phyloP scores from a whole-genome alignment of 92 coral and sea anemone genomes.

The Heteractis magnifica region DNA sequence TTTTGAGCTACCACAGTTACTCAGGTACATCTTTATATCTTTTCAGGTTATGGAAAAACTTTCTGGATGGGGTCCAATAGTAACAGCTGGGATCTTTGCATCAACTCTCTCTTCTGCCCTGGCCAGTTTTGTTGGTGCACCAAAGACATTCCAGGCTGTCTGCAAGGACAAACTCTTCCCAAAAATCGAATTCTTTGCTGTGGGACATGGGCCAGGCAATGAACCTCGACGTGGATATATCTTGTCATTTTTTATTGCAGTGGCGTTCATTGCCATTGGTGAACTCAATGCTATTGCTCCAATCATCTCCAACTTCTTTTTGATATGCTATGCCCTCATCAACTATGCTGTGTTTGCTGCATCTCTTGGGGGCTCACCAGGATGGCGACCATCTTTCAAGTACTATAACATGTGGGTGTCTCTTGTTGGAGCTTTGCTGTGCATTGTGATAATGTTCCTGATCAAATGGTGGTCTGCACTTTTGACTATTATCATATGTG shows the following conservation, averaged over 20 bases:
- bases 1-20: background rate
- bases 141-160: constrained; percentile 96
- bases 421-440: constrained; percentile 82
- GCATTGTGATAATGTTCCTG: constrained; percentile 95
- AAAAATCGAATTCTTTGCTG: constrained; percentile 66
- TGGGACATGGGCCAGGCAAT: constrained; percentile 83
- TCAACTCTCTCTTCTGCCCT: constrained; percentile 99
- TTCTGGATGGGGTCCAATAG: constrained; percentile 96
- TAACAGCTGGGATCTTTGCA: constrained; percentile 92
- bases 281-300: constrained; percentile 92
- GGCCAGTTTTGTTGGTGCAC: constrained; percentile 98
- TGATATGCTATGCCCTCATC: constrained; percentile 91
- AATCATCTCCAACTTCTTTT: constrained; percentile 87
- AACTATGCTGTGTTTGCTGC: constrained; percentile 95
- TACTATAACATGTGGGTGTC: constrained; percentile 92
- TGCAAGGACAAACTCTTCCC: constrained; percentile 89
- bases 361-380: constrained; percentile 93
- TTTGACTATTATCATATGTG: constrained; percentile 75
- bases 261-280: constrained; percentile 82
- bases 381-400: constrained; percentile 92
- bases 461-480: constrained; percentile 99
- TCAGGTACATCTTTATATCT: background rate
- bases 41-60: constrained; percentile 82
- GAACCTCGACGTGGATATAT: constrained; percentile 95
- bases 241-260: constrained; percentile 75